A percentile compares a stretch with the other conserved stretches of the same genome.
phyloP scores from a whole-genome alignment of 35 echinoderm and acorn worm genomes.

The Stichopus chloronotus region DNA sequence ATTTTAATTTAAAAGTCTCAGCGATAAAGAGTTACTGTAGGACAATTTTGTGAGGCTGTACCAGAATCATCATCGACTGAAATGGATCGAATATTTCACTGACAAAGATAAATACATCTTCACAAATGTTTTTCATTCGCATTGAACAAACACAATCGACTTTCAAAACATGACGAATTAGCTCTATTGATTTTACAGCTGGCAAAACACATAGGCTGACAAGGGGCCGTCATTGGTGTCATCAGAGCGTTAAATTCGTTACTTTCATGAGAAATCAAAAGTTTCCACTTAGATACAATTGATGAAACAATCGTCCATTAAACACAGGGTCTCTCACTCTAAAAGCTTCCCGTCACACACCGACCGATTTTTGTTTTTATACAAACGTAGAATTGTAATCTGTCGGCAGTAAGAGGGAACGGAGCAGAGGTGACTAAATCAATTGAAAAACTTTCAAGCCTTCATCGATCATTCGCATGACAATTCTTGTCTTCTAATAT shows the following conservation, averaged over 20 bases:
- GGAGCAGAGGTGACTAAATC: conserved; percentile 14
- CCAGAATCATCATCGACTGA: not conserved
- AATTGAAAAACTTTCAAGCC: not conserved
- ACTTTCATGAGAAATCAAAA: conserved; percentile 34
- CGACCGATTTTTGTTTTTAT: not conserved
- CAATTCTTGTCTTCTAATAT: conserved; percentile 5
- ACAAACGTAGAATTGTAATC: not conserved
- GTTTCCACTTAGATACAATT: not conserved
- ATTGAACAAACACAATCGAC: conserved; percentile 10
- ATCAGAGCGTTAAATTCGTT: not conserved
- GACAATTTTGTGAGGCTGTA: not conserved
- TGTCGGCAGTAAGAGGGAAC: not conserved
- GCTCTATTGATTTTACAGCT: conserved; percentile 25
- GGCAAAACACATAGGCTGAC: conserved; percentile 13
- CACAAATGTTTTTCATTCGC: not conserved
- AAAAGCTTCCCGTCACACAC: conserved; percentile 19
- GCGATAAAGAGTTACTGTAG: not conserved
- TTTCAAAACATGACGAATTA: conserved; percentile 30
- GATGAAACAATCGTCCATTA: not conserved
- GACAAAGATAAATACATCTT: not conserved
- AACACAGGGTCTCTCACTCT: not conserved
- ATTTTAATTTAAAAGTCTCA: not conserved
- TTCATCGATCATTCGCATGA: not conserved
- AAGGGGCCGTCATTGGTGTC: not conserved
- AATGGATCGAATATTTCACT: not conserved